These are phyloP conservation scores for Solea solea DNA, from an alignment of 2,113 vertebrate species.

Conservation along the genomic window DNA sequence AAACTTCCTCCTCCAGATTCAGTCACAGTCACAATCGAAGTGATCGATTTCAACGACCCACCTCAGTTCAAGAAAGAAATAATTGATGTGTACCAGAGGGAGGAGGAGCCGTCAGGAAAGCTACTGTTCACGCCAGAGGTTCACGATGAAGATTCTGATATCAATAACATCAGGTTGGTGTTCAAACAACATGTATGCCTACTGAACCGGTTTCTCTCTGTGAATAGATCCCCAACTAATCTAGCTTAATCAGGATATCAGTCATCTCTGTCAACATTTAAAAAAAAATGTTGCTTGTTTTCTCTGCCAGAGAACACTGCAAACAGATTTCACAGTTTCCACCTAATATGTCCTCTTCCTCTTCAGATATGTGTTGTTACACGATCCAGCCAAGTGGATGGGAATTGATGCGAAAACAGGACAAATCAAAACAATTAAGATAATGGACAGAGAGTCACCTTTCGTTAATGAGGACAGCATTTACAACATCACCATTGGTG, in stretches of 20 bases:
- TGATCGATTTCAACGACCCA: constrained; percentile 73
- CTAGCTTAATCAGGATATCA: no score
- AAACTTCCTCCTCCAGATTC: neutral
- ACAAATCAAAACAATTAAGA: constrained; percentile 67
- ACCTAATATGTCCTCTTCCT: neutral
- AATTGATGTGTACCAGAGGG: constrained; percentile 33
- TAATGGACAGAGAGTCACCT: constrained; percentile 82
- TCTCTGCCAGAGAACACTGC: no score
- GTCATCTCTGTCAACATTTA: no score
- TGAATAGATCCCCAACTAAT: neutral
- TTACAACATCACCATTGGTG: constrained; percentile 76
- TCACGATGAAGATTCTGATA: constrained; percentile 62
- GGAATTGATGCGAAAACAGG: constrained; percentile 79
- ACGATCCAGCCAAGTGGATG: constrained; percentile 82
- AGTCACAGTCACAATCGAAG: constrained; percentile 54
- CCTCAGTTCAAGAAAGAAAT: constrained; percentile 67
- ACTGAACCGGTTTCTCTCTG: neutral
- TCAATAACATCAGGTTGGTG: constrained; percentile 57
- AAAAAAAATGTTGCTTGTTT: no score
- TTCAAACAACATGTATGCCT: neutral
- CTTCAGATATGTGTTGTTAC: constrained; percentile 71
- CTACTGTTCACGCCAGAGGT: constrained; percentile 68
- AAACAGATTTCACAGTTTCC: no score
- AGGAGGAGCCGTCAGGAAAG: constrained; percentile 76
- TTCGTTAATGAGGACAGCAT: constrained; percentile 64